These are phyloP conservation scores for Gasterosteus nipponicus DNA, from an alignment of 2,113 vertebrate species.

Conservation along the genomic window DNA sequence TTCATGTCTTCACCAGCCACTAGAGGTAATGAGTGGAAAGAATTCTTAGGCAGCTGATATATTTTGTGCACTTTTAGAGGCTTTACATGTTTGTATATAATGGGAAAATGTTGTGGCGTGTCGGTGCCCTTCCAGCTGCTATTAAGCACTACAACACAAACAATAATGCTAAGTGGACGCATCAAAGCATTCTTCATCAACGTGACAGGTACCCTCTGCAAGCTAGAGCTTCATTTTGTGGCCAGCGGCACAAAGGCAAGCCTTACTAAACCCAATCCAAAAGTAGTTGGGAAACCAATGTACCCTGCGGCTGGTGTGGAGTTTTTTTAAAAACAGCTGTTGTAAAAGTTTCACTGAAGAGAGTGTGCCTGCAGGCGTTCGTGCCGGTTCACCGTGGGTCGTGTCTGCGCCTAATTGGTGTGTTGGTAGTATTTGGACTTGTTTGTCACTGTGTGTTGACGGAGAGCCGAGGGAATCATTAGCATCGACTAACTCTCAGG, in stretches of 20 bases:
- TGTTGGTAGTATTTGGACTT: slow-evolving; percentile 41
- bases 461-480: slow-evolving; percentile 26
- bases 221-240: slow-evolving; percentile 2
- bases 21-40: slow-evolving; percentile 14
- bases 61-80: slow-evolving; percentile 28
- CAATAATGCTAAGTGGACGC: not conserved
- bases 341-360: slow-evolving; percentile 8
- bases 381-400: slow-evolving; percentile 14
- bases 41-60: slow-evolving; percentile 12
- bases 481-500: slow-evolving; percentile 49
- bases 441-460: slow-evolving; percentile 34
- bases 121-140: not conserved
- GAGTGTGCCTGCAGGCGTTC: not conserved
- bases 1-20: not conserved
- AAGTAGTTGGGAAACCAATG: not conserved
- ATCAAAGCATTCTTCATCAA: not conserved
- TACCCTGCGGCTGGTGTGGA: not conserved
- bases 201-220: not conserved
- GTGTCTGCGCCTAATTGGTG: slow-evolving; percentile 32
- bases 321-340: not conserved
- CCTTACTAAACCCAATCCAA: slow-evolving; percentile 15
- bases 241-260: slow-evolving; percentile 9
- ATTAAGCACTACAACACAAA: not conserved
- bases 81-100: slow-evolving; percentile 4
- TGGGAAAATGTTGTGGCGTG: not conserved